Base-by-base conservation (phyloP, 1,140 invertebrate genomes). In the Aphelenchoides fujianensis region DNA sequence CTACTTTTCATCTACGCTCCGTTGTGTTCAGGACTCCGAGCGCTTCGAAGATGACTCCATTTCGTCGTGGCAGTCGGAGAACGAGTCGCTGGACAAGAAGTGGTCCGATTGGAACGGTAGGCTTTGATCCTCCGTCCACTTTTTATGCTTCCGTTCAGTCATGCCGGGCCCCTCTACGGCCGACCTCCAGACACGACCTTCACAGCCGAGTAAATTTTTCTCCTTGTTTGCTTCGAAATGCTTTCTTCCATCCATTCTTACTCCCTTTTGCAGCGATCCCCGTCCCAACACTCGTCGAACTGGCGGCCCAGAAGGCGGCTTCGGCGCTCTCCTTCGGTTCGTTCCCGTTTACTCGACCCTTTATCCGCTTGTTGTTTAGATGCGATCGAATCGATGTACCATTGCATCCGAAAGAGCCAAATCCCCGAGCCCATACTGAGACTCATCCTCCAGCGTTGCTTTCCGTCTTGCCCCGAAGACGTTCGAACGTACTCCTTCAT, bases 401-500 rank as follows among this genome's bases (percentile, higher is more conserved):
- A 37, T 2, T n/a, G n/a, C 5, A n/a, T n/a, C n/a, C n/a, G n/a
- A n/a, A n/a, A n/a, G 23, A 28, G 37, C n/a, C 19, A 54, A n/a
- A 48, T 75, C 3, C 74, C 74, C 2, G 75, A 79, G 19, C 30
- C 54, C 27, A 37, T 76, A 16, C 34, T 76, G 30, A 23, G 70
- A 35, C 76, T 57, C 12, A 76, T 76, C 76, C 41, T 75, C 7
- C 28, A 57, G 19, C 66, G 64, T 34, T 76, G 75, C 23, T 76
- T 76, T 69, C 75, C 75, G 3, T 30, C 53, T 31, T 74, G 37
- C 1, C 9, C 61, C 27, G 77, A 76, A 52, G 68, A 76, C 53
- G 79, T 76, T 54, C 53, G 77, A 1, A 68, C 76, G 12, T 76
- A 76, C 72, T 79, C 76, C 73, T 80, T 69, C 37, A 30, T 67